Conservation (phyloP, 2,113 vertebrate genomes). For the Oncorhynchus masou region DNA sequence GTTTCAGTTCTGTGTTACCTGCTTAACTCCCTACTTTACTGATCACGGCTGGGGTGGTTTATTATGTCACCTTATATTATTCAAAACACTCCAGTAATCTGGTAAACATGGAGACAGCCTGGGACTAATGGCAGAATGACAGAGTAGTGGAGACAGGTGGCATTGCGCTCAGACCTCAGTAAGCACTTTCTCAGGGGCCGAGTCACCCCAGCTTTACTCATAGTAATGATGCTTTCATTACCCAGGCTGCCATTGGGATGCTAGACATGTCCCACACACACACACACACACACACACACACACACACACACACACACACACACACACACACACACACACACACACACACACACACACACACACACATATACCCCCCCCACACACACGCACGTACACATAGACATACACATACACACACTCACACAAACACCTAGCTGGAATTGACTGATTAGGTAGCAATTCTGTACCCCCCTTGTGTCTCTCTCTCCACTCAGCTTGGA, state of each 20-base stretch:
- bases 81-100: conserved; percentile 56
- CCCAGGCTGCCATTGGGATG: conserved; percentile 41
- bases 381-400: conserved; percentile 1
- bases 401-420: conserved; percentile 14
- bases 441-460: conserved; percentile 22
- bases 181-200: conserved; percentile 49
- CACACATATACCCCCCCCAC: no score
- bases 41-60: conserved; percentile 32
- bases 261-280: conserved; percentile 51
- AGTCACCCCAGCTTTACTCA: conserved; percentile 40
- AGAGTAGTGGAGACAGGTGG: conserved; percentile 51
- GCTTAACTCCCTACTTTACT: conserved; percentile 37
- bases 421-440: conserved; percentile 16
- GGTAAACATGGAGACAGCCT: conserved; percentile 54
- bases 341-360: conserved; percentile 1
- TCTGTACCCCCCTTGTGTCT: conserved; percentile 6
- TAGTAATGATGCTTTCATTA: conserved; percentile 65
- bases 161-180: conserved; percentile 45
- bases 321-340: not conserved
- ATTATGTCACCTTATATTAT: conserved; percentile 60
- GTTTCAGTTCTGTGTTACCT: not conserved
- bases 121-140: conserved; percentile 53
- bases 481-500: conserved; percentile 23
- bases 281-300: conserved; percentile 13
- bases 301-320: not conserved